Conservation (phyloP, 1,140 invertebrate genomes). For the Cherax destructor region DNA sequence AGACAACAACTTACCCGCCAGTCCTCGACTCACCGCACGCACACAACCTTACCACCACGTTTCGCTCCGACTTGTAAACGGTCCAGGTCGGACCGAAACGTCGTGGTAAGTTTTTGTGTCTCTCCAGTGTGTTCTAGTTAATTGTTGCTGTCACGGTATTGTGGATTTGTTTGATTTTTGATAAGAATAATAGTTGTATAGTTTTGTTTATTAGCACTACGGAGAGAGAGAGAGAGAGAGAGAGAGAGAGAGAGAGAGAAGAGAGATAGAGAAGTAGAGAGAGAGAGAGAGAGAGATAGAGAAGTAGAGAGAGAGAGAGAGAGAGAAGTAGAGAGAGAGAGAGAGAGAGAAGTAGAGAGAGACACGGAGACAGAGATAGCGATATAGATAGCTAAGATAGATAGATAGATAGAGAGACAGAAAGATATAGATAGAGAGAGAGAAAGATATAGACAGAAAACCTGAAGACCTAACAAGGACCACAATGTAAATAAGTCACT, state of each 20-base stretch:
- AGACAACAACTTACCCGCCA: slow-evolving; percentile 12
- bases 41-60: not conserved
- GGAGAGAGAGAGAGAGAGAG: not conserved
- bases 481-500: too few relatives aligned
- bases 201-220: not conserved
- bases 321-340: not conserved
- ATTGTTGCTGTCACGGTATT: not conserved
- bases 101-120: not conserved
- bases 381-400: not conserved
- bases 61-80: too few relatives aligned
- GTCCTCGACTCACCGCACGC: not conserved
- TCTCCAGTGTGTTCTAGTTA: not conserved
- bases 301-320: slow-evolving; percentile 1
- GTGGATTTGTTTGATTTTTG: too few relatives aligned
- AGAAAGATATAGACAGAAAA: not conserved
- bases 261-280: not conserved
- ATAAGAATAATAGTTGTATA: not conserved
- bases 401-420: not conserved
- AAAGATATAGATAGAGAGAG: not conserved
- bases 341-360: not conserved
- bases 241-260: not conserved
- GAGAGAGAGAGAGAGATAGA: slow-evolving; percentile 2
- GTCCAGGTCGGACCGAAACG: not conserved
- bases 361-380: not conserved
- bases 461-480: too few relatives aligned